Base-by-base conservation (phyloP, 2,113 vertebrate species). In the Python bivittatus region DNA sequence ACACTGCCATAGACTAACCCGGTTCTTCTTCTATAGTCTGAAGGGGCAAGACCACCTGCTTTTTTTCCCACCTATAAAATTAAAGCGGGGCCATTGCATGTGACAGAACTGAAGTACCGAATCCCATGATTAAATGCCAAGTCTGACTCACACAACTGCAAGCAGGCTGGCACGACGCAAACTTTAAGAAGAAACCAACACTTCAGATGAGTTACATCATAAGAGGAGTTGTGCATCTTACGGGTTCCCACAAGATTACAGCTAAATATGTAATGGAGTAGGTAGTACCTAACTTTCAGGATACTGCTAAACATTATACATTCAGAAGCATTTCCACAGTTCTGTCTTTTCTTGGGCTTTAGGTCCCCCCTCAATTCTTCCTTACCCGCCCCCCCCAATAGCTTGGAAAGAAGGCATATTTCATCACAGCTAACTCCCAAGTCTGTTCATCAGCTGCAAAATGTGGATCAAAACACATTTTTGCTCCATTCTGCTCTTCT, bases 41-140 rank as follows among this genome's bases (percentile, higher is more conserved):
- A 92, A 92, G 84, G 58, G 88, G 90, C 87, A 57, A 0, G n/a
- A 90, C 92, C 9, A 61, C 20, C 92, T 95, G 93, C 94, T 92
- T 33, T 0, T 0, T 86, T 4, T 25, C 86, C 15, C 94, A 44
- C 17, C 15, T 33, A 8, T 8, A 38, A 20, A 79, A 38, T 79
- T 38, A 79, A 38, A 79, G 17, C 13, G 68, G 38, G 68, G 2
- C 68, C 38, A 33, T n/a, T n/a, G 33, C n/a, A 6, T 17, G 64
- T 33, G 38, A 79, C 15, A 79, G 15, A 79, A 20, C 33, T 79
- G 68, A 79, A 79, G 38, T 38, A 9, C n/a, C 20, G 33, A 79
- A 38, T n/a, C 33, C n/a, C 15, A 42, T 13, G 89, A 25, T 56
- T 10, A 27, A 0, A 17, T 3, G 9, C 72, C 48, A 89, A 33